A percentile compares a stretch with the other conserved stretches of the same genome.
These are phyloP conservation scores for Stenchaetothrips biformis DNA, from an alignment of 2,888 invertebrate genomes.

Conservation along the genomic window DNA sequence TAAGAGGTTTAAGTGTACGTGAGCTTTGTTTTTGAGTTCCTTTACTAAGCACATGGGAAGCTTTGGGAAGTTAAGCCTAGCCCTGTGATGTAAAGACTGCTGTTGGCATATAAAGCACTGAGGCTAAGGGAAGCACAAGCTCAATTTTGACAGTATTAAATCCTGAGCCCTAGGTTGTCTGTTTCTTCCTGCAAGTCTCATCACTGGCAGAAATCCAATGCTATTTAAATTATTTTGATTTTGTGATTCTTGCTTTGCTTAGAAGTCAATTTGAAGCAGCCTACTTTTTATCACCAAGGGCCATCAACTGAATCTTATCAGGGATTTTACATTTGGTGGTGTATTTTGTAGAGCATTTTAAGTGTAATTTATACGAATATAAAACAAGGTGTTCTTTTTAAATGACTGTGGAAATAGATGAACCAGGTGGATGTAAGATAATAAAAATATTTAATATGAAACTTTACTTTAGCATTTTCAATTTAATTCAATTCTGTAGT, in stretches of 20 bases:
- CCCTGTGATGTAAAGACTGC: not conserved
- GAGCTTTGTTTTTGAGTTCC: slow-evolving; percentile 16
- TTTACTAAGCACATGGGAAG: slow-evolving; percentile 3
- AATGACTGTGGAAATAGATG: slow-evolving; percentile 1
- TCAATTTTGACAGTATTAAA: slow-evolving; percentile 22
- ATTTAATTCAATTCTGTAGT: too few species aligned
- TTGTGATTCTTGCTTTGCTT: slow-evolving; percentile 9
- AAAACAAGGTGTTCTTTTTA: slow-evolving; percentile 10
- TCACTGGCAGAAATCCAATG: not conserved
- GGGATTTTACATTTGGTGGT: slow-evolving; percentile 19
- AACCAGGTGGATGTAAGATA: slow-evolving; percentile 13
- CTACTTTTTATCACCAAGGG: not conserved
- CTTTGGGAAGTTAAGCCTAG: not conserved
- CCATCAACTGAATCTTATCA: not conserved
- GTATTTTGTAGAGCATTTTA: slow-evolving; percentile 7
- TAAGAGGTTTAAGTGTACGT: slow-evolving; percentile 17
- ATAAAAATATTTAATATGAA: slow-evolving; percentile 24
- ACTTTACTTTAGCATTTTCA: not conserved
- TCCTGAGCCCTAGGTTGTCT: not conserved
- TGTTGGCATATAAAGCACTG: not conserved
- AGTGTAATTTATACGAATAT: slow-evolving; percentile 17
- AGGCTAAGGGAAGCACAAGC: slow-evolving; percentile 14
- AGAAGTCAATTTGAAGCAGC: not conserved
- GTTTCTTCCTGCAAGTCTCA: not conserved
- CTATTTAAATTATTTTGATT: not conserved